Evolutionary conservation across 2,113 vertebrate genomes (phyloP), one percentile per base, ranked within the genome.

Genomic region (Scopus umbretta): DNA sequence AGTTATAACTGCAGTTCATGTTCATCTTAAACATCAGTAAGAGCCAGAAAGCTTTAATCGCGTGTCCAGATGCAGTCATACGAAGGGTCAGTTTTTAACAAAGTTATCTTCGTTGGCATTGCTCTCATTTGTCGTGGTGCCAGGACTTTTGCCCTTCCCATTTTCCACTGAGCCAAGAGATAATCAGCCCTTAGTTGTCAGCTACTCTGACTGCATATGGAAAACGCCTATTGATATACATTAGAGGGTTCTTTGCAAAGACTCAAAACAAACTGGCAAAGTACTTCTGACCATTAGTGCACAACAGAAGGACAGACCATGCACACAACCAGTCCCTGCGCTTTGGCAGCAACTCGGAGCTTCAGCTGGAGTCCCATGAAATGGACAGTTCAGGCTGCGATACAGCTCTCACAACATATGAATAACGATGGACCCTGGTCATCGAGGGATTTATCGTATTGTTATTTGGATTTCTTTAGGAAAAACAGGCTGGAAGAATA

Each of bases 1-100:
- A 88, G 55, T 88, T 86, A 45, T 32, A 86, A 50, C 67, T 90
- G 45, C 49, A 83, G 58, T 66, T 94, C 42, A 13, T 38, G 59
- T 92, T 90, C 86, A 92, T 76, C 73, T 38, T 27, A 17, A 80
- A 55, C 29, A 75, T 68, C 53, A 58, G 45, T 23, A 76, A 80
- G 42, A 94, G 58, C 34, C 79, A 91, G 52, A 70, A 91, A 95
- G 78, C 45, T 85, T 65, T 50, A 95, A 90, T 65, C 63, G 65
- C 5, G 1, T 45, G 72, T 80, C 79, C 71, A 88, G 90, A 82
- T 3, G 3, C 70, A 90, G 79, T 43, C 85, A 66, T 43, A 94
- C 13, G 50, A 90, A 91, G 38, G 71, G 92, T 86, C 81, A 66
- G 66, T 66, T 92, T 92, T 93, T 93, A 80, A 86, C 43, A 49